These are phyloP conservation scores for Hippocampus mohnikei DNA, from an alignment of 2,113 vertebrate species.

Conservation along the genomic window DNA sequence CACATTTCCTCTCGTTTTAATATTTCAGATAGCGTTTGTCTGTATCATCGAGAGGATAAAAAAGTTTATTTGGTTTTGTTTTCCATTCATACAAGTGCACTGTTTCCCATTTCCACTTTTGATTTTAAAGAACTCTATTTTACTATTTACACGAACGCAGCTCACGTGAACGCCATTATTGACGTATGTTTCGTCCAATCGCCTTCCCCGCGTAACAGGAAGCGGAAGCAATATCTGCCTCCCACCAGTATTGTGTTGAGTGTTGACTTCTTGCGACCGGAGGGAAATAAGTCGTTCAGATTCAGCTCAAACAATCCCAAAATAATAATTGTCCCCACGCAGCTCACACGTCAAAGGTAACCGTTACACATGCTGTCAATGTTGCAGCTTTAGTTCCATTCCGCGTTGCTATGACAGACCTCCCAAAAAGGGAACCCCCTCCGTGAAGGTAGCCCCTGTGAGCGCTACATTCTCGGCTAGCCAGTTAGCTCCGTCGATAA, in stretches of 20 bases:
- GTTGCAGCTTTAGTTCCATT: constrained; percentile 8
- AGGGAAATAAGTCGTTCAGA: constrained; percentile 60
- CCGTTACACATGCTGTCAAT: constrained; percentile 11
- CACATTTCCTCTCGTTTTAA: background rate
- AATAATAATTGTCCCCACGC: constrained; percentile 19
- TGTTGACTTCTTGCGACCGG: constrained; percentile 65
- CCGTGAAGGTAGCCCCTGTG: constrained; percentile 55
- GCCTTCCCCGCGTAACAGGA: constrained; percentile 2
- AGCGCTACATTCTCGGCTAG: constrained; percentile 42
- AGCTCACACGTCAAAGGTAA: constrained; percentile 64
- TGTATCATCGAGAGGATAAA: background rate
- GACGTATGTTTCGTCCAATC: constrained; percentile 54
- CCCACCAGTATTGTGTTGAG: constrained; percentile 55
- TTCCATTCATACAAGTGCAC: no score
- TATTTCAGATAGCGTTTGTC: background rate
- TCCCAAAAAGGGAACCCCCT: constrained; percentile 24
- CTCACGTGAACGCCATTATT: background rate
- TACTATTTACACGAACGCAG: background rate
- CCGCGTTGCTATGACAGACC: background rate
- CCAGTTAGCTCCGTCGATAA: constrained; percentile 46
- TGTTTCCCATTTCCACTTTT: no score
- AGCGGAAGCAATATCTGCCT: constrained; percentile 49
- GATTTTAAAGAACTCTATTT: background rate
- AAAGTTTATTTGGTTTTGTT: background rate
- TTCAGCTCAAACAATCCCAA: constrained; percentile 34